Evolutionary conservation across 1,140 invertebrate species (phyloP).

Genomic region (Drosophila takahashii): DNA sequence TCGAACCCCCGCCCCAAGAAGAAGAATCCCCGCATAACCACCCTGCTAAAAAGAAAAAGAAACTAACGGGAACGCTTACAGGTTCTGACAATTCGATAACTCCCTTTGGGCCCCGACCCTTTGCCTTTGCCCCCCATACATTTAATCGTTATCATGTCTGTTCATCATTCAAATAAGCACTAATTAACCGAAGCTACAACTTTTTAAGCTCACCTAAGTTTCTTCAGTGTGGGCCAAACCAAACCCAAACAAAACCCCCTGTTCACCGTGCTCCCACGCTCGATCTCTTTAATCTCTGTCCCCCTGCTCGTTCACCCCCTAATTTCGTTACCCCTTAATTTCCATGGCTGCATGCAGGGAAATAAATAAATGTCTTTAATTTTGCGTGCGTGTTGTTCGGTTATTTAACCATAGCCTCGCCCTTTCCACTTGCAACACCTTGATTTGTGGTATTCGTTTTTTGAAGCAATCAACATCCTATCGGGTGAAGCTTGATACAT

Average conservation of each 20-base stretch:
- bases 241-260: no score
- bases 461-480: background rate
- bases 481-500: background rate
- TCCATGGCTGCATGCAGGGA: slow-evolving; percentile 27
- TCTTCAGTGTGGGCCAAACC: slow-evolving; percentile 15
- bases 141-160: slow-evolving; percentile 49
- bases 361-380: slow-evolving; percentile 6
- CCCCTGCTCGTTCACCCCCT: slow-evolving; percentile 24
- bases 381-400: slow-evolving; percentile 5
- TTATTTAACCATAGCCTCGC: background rate
- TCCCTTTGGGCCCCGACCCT: slow-evolving; percentile 1
- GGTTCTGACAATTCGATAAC: slow-evolving; percentile 27
- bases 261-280: slow-evolving; percentile 4
- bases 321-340: slow-evolving; percentile 24
- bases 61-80: background rate
- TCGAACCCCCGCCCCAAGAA: background rate
- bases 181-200: slow-evolving; percentile 15
- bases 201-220: slow-evolving; percentile 9
- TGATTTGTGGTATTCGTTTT: background rate
- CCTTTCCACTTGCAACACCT: background rate
- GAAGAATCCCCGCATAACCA: slow-evolving; percentile 24
- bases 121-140: slow-evolving; percentile 19
- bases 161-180: slow-evolving; percentile 40
- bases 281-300: slow-evolving; percentile 8
- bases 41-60: slow-evolving; percentile 26